These are phyloP conservation scores for Drosophila jambulina DNA, from an alignment of 1,140 invertebrate genomes.

Conservation along the genomic window DNA sequence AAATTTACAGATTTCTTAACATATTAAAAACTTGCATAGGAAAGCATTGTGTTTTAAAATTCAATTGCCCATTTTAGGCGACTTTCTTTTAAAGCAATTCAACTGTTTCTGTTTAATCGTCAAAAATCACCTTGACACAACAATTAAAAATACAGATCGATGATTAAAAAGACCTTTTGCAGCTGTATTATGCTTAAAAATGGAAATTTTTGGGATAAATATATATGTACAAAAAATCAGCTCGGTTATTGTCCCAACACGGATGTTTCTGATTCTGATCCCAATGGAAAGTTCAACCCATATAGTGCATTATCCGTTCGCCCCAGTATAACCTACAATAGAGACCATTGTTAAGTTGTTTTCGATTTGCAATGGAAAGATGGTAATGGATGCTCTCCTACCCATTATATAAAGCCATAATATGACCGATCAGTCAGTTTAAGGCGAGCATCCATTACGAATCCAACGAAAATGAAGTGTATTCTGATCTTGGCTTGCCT, in stretches of 20 bases:
- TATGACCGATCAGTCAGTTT: background rate
- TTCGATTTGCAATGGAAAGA: background rate
- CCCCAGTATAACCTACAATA: background rate
- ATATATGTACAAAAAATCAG: background rate
- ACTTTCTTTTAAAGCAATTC: background rate
- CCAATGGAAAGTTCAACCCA: background rate
- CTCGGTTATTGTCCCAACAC: background rate
- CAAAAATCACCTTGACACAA: background rate
- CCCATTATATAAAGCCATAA: constrained; percentile 4
- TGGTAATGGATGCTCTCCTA: background rate
- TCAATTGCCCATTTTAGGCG: background rate
- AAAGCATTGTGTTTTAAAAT: no score
- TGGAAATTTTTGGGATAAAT: background rate
- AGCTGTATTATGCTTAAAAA: background rate
- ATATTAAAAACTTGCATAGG: no score
- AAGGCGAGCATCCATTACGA: background rate
- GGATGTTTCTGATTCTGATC: background rate
- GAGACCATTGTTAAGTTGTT: background rate
- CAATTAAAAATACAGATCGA: background rate
- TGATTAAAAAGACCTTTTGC: background rate
- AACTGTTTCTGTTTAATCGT: background rate
- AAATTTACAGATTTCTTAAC: no score
- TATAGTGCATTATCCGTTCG: background rate
- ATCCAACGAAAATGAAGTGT: constrained; percentile 2
- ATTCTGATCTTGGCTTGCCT: constrained; percentile 4